These are phyloP conservation scores for Butastur rufipennis DNA, from an alignment of 2,113 vertebrate genomes.

Conservation along the genomic window DNA sequence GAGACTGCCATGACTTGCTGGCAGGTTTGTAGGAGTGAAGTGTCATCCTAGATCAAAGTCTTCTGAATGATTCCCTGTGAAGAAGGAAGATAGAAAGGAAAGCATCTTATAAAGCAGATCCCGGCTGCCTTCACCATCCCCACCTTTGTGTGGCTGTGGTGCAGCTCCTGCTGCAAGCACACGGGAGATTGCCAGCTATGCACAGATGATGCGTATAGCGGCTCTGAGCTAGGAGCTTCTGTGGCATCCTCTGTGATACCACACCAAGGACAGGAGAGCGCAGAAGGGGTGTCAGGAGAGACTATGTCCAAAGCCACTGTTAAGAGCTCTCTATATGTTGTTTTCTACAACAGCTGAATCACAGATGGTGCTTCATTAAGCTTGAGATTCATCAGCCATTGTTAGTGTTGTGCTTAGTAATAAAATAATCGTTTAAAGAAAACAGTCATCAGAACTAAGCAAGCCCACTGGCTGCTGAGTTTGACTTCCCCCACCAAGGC, in stretches of 20 bases:
- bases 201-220: background rate
- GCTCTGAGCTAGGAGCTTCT: background rate
- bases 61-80: background rate
- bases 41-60: background rate
- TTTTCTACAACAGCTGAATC: background rate
- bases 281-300: background rate
- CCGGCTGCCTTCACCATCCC: background rate
- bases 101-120: background rate
- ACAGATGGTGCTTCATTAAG: background rate
- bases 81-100: background rate
- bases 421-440: background rate
- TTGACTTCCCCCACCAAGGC: background rate
- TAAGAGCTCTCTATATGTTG: background rate
- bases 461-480: background rate
- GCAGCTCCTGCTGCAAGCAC: background rate
- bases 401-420: background rate
- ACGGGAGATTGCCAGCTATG: rapidly evolving
- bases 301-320: background rate
- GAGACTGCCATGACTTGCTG: background rate
- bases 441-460: background rate
- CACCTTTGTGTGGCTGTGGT: background rate
- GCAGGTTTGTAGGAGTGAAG: background rate
- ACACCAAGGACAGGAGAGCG: background rate
- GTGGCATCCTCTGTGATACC: background rate
- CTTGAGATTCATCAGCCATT: background rate